A percentile compares a stretch with the other conserved stretches of the same genome.
phyloP scores from a whole-genome alignment of 2,888 invertebrate species.

The Polydrusus tereticollis region DNA sequence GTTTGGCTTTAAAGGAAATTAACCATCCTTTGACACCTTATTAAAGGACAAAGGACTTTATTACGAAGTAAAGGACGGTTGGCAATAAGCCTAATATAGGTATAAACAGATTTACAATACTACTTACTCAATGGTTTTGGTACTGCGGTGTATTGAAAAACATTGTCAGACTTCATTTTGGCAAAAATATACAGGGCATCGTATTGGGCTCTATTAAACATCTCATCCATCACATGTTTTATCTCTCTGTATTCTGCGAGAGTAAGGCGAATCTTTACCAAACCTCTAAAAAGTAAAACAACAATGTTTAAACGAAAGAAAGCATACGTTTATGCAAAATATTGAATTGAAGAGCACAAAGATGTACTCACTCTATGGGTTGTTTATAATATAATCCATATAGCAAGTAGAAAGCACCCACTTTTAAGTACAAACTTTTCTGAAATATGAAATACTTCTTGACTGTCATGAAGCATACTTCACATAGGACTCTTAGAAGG shows the following conservation, averaged over 20 bases:
- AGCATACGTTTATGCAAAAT: not conserved
- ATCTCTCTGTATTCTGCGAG: slow-evolving; percentile 55
- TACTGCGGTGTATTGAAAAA: slow-evolving; percentile 57
- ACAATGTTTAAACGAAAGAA: not conserved
- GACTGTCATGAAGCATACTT: slow-evolving; percentile 56
- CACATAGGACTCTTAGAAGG: slow-evolving; percentile 53
- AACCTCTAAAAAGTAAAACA: slow-evolving; percentile 33
- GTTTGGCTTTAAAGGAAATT: no score
- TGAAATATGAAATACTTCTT: slow-evolving; percentile 58
- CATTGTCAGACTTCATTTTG: slow-evolving; percentile 57
- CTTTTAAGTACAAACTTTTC: slow-evolving; percentile 54
- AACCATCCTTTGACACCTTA: no score
- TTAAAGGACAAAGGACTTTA: no score
- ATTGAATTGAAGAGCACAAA: not conserved
- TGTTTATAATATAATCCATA: slow-evolving; percentile 63
- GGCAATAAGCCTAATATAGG: no score
- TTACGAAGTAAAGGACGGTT: no score
- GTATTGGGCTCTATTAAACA: slow-evolving; percentile 50
- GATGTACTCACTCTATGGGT: slow-evolving; percentile 59
- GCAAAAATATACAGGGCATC: slow-evolving; percentile 58
- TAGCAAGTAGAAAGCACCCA: slow-evolving; percentile 60
- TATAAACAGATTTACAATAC: no score
- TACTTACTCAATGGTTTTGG: slow-evolving; percentile 42
- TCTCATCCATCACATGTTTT: slow-evolving; percentile 53
- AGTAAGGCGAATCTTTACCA: slow-evolving; percentile 60